A percentile compares a stretch with the other conserved stretches of the same genome.
These are phyloP conservation scores for Ammodytes dubius DNA, from an alignment of 2,113 vertebrate species.

Conservation along the genomic window DNA sequence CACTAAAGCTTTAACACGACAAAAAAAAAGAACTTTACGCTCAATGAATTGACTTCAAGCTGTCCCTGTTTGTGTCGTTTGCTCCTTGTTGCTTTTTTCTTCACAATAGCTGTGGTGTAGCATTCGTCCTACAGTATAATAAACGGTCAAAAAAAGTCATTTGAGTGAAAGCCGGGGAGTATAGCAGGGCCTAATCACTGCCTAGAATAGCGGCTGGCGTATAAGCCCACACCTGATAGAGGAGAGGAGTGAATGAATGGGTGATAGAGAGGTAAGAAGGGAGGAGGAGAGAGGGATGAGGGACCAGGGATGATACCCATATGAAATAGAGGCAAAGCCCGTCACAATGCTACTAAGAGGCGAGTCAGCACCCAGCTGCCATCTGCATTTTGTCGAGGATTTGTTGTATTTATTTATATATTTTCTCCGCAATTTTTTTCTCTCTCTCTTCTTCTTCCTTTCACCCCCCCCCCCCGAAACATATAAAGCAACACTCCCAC, in stretches of 20 bases:
- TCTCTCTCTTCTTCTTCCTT: slow-evolving; percentile 36
- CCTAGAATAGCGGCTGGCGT: slow-evolving; percentile 37
- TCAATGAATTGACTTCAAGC: background rate
- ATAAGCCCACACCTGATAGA: slow-evolving; percentile 34
- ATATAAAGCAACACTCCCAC: slow-evolving; percentile 78
- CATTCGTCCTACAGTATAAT: background rate
- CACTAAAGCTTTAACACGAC: no score
- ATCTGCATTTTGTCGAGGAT: slow-evolving; percentile 72
- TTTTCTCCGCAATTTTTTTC: slow-evolving; percentile 38
- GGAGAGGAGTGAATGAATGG: slow-evolving; percentile 47
- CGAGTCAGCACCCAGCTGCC: slow-evolving; percentile 74
- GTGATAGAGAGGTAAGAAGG: slow-evolving; percentile 56
- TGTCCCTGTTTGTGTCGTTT: background rate
- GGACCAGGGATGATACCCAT: slow-evolving; percentile 65
- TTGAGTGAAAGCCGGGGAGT: slow-evolving; percentile 36
- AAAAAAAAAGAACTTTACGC: no score
- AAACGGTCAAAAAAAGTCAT: slow-evolving; percentile 48
- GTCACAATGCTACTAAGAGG: slow-evolving; percentile 76
- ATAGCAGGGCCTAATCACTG: slow-evolving; percentile 48
- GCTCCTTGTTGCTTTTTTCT: background rate
- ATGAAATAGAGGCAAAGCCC: slow-evolving; percentile 74
- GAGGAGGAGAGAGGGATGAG: slow-evolving; percentile 51
- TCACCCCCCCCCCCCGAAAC: slow-evolving; percentile 65
- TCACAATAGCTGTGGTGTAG: background rate
- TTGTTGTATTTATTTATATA: slow-evolving; percentile 49